Base-by-base conservation (phyloP, 1,140 invertebrate genomes). In the Eurosta solidaginis region DNA sequence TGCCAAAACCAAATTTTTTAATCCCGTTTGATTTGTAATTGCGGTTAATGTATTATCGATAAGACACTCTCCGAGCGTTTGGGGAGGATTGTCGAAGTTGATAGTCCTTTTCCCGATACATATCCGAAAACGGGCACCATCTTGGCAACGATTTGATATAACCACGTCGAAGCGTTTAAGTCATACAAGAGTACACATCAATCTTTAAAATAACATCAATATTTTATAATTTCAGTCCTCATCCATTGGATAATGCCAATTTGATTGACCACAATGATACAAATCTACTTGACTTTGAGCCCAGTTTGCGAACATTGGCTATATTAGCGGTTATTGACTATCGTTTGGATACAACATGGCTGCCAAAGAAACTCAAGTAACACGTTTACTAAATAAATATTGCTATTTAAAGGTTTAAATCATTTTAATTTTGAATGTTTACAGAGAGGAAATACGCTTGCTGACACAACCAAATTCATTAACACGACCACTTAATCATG, bases 231-330 rank as follows among this genome's bases (percentile, higher is more conserved):
- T 74, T 47, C 25, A 79, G 78, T 49, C 78, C 78, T 44, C 40
- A 77, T 74, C 74, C 40, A 68, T 74, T 78, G 78, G 78, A 79
- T 78, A 68, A 52, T 74, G 29, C 50, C 75, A 63, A 59, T n/a
- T 83, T 95, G 7, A 91, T 92, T 77, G 94, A 95, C 83, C 94
- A 94, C 82, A 93, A 93, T 86, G 94, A 95, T 88, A 90, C 94
- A 76, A 91, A 93, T 86, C 90, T 95, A 45, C 85, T 96, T 44
- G 94, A 96, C 85, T 93, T 94, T 84, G 89, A 90, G 79, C 93
- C 94, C 22, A 91, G 90, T 7, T 88, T 95, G 17, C 94, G 92
- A 83, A 94, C 92, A 0, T 85, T 95, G 10, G 90, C 91, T 81
- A 91, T 93, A 40, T 84, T 93, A 52, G 87, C 89, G 77, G 92